Base-by-base conservation (phyloP, 2,888 invertebrate species). In the Muscina levida region DNA sequence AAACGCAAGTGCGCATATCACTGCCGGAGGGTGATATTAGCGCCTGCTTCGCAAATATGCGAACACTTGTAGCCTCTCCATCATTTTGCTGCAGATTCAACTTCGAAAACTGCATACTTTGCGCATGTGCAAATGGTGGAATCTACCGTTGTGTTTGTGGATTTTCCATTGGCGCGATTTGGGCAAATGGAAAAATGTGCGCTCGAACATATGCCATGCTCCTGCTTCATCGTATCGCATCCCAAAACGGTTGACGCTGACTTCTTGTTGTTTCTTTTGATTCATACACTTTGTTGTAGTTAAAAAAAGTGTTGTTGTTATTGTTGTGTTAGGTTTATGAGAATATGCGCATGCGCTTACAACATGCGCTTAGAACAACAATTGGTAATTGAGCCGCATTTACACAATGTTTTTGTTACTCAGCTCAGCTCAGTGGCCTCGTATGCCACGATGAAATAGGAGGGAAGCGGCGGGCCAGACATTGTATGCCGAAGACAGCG, bases 11-110 rank as follows among this genome's bases (percentile, higher is more conserved):
- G 74, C 72, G 83, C 83, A 65, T 72, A 77, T 81, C 68, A 82
- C 77, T 71, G 83, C 83, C 75, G 31, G 66, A 73, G 83, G 85
- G 82, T 81, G 83, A 81, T 80, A 82, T 84, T 83, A 84, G 81
- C 84, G 83, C 83, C 82, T 79, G 72, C 59, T 62, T 72, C 17
- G 37, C 71, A 31, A 74, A 74, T 68, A 70, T 65, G 44, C 68
- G n/a, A 78, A 68, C 74, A 78, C 72, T 75, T 75, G 17, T 37
- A 17, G 37, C 44, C 70, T 26, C 24, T 24, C 44, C 0, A 22
- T 15, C 3, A 48, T 46, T 44, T 13, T 15, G 11, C 44, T 39
- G 51, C 66, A 42, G 73, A 31, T 3, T 56, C 75, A 59, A 70
- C 42, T n/a, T 46, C n/a, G 13, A 26, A 59, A 46, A 48, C 24